Evolutionary conservation across 64 coral and sea anemone genomes (phyloP).

Genomic region (Montipora efflorescens): DNA sequence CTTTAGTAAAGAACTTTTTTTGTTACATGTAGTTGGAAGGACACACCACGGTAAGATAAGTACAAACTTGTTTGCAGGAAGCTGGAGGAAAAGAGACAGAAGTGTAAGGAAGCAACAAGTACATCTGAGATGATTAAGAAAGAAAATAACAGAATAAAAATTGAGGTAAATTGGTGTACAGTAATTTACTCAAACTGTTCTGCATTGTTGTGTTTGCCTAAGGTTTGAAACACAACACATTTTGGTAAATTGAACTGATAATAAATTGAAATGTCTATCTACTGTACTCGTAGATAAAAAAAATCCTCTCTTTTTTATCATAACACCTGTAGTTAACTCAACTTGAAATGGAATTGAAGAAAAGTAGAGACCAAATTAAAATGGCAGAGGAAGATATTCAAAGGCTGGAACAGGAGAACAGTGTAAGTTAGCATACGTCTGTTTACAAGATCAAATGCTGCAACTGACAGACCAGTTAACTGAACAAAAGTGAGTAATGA

Average conservation of each 20-base stretch:
- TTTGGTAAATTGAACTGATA: too few relatives aligned
- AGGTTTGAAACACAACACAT: too few relatives aligned
- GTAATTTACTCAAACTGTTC: not conserved
- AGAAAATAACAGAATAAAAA: slow-evolving; percentile 26
- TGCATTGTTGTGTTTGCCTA: not conserved
- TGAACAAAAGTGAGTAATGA: too few relatives aligned
- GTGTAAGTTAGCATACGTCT: not conserved
- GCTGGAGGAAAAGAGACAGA: slow-evolving; percentile 42
- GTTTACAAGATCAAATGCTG: too few relatives aligned
- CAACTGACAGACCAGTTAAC: too few relatives aligned
- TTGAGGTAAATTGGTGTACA: not conserved
- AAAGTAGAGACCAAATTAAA: slow-evolving; percentile 20
- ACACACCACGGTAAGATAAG: not conserved
- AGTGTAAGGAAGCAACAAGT: slow-evolving; percentile 33
- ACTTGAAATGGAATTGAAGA: slow-evolving; percentile 30
- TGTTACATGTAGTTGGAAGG: too few relatives aligned
- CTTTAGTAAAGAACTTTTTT: too few relatives aligned
- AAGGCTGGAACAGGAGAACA: slow-evolving; percentile 25
- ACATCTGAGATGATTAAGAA: slow-evolving; percentile 18
- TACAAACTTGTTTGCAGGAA: not conserved
- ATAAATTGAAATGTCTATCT: too few relatives aligned
- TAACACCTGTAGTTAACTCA: not conserved
- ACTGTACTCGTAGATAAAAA: too few relatives aligned
- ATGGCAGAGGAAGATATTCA: slow-evolving; percentile 50
- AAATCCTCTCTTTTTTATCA: not conserved